These are phyloP conservation scores for Patagioenas fasciata DNA, from an alignment of 2,113 vertebrate species.

Conservation along the genomic window DNA sequence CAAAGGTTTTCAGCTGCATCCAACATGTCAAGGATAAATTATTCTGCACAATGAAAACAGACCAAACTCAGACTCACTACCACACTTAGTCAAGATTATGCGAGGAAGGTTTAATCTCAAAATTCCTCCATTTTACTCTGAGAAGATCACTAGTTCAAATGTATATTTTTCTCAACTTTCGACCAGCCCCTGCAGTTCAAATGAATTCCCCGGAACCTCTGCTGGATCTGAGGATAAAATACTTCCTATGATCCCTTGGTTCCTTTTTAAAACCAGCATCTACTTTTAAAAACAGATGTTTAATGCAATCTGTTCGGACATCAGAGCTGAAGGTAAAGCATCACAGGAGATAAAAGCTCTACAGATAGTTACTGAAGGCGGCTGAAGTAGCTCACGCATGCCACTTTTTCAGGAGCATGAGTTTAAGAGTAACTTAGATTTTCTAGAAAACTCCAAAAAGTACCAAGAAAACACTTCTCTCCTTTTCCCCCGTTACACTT, in stretches of 20 bases:
- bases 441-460: too few species aligned
- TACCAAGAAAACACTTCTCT: too few species aligned
- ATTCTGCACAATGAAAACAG: neutral
- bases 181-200: neutral
- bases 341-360: neutral
- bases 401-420: neutral
- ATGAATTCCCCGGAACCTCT: neutral
- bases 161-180: neutral
- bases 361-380: neutral
- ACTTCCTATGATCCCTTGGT: neutral
- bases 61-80: neutral
- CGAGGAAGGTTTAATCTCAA: neutral
- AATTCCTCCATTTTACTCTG: neutral
- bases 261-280: neutral
- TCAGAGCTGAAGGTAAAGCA: neutral
- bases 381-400: rapidly evolving
- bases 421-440: too few species aligned
- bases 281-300: neutral
- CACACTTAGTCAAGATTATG: neutral
- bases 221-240: neutral
- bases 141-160: neutral
- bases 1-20: neutral
- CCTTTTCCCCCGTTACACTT: too few species aligned
- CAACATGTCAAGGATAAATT: neutral
- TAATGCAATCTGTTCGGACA: neutral